Evolutionary conservation across 1,140 invertebrate species (phyloP).

Genomic region (Aphidius gifuensis): DNA sequence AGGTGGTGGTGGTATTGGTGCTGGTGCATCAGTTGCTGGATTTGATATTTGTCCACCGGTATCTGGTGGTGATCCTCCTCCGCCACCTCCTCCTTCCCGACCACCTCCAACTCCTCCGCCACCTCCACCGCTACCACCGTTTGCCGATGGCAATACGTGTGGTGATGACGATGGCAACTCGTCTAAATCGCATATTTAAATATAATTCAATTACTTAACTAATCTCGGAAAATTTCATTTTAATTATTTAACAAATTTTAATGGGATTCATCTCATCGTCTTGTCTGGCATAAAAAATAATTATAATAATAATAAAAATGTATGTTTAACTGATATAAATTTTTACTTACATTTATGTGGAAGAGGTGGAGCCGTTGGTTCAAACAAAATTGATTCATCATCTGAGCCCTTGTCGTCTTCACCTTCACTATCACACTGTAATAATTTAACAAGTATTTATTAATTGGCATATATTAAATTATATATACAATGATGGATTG

Average conservation of each 20-base stretch:
- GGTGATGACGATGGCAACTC: slow-evolving; percentile 56
- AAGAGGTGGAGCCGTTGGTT: slow-evolving; percentile 61
- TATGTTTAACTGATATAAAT: slow-evolving; percentile 6
- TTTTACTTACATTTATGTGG: slow-evolving; percentile 58
- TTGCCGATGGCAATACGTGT: slow-evolving; percentile 57
- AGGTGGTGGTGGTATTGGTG: slow-evolving; percentile 53
- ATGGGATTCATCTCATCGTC: not conserved
- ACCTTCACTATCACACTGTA: slow-evolving; percentile 86
- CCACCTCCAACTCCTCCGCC: too few relatives aligned
- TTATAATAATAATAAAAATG: slow-evolving; percentile 5
- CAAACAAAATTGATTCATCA: slow-evolving; percentile 73
- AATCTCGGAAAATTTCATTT: slow-evolving; percentile 29
- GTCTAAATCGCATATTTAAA: slow-evolving; percentile 35
- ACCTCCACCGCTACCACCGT: slow-evolving; percentile 18
- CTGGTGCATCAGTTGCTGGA: slow-evolving; percentile 53
- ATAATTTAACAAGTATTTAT: slow-evolving; percentile 50
- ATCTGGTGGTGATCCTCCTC: slow-evolving; percentile 52
- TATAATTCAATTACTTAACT: slow-evolving; percentile 17
- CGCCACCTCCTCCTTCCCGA: slow-evolving; percentile 22
- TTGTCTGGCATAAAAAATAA: too few relatives aligned
- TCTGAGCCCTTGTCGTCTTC: slow-evolving; percentile 78
- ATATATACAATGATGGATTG: slow-evolving; percentile 15
- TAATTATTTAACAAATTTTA: slow-evolving; percentile 29
- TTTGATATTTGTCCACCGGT: slow-evolving; percentile 54
- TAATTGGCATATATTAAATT: slow-evolving; percentile 5